Base-by-base conservation (phyloP, 2,888 invertebrate genomes). In the Drosophila fulvimacula region DNA sequence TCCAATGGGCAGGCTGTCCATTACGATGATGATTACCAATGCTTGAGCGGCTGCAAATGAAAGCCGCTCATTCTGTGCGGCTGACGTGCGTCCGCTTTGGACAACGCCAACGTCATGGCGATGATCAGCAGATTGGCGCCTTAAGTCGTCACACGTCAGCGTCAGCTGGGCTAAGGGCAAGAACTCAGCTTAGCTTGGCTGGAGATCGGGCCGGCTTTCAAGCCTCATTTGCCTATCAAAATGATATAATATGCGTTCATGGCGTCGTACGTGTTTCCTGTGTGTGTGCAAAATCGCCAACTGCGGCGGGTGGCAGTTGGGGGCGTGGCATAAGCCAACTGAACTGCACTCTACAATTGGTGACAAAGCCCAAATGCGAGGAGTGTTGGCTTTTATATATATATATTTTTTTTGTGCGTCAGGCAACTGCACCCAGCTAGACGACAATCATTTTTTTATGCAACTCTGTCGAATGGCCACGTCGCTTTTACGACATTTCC, bases 191-290 rank as follows among this genome's bases (percentile, higher is more conserved):
- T 53, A 60, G 55, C 71, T 44, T 21, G 55, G 62, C 68, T 38
- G 56, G 51, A 53, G 69, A 55, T 48, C 61, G 51, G 69, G 67
- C 71, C 73, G 80, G 80, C 87, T 77, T 82, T 79, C 75, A 81
- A 77, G 86, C 81, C 81, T 79, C 85, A 88, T 90, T 90, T 90
- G 81, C 82, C 86, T 85, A 90, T 87, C 85, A 78, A 80, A 81
- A 69, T 79, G 82, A 86, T 84, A 87, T 85, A 88, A 87, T 76
- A 80, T 79, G 77, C 74, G 75, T 81, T 86, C 77, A 79, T 78
- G 79, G 76, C 75, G 76, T 79, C 79, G 78, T 83, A 88, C 85
- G 88, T 87, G 87, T 87, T 87, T 84, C 87, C 87, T 77, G 86
- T 76, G 34, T 76, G 81, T 69, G 58, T 74, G 81, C 74, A 51